Evolutionary conservation across 1,140 invertebrate species (phyloP).

Genomic region (Dysdera silvatica): DNA sequence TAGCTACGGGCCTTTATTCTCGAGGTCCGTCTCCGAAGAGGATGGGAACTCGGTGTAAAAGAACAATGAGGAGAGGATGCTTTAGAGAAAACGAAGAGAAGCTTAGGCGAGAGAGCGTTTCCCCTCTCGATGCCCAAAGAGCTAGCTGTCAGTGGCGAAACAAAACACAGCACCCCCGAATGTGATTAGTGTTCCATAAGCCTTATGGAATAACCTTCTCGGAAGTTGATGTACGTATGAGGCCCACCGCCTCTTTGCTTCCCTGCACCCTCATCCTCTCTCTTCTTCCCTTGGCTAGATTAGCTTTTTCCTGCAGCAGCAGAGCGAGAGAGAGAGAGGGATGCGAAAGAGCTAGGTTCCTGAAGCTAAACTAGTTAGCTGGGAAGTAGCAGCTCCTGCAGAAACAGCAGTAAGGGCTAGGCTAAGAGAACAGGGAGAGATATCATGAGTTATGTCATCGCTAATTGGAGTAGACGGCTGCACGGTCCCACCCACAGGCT

Average conservation of each 20-base stretch:
- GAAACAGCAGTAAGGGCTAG: background rate
- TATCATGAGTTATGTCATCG: constrained; percentile 30
- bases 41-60: too few species aligned
- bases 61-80: background rate
- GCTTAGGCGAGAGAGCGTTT: background rate
- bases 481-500: too few species aligned
- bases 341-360: background rate
- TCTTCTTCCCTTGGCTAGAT: too few species aligned
- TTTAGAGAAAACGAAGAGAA: background rate
- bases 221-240: constrained; percentile 12
- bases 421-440: constrained; percentile 19
- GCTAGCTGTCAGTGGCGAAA: constrained; percentile 27
- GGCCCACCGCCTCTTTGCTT: too few species aligned
- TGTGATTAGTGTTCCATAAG: constrained; percentile 30
- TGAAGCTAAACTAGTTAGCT: constrained; percentile 28
- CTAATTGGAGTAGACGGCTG: constrained; percentile 28
- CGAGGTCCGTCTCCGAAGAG: too few species aligned
- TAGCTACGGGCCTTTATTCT: too few species aligned
- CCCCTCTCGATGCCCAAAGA: background rate
- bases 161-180: constrained; percentile 23
- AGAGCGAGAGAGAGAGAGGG: background rate
- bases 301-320: constrained; percentile 29
- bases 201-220: constrained; percentile 26
- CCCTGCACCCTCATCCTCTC: too few species aligned
- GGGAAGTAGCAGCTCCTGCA: background rate